phyloP scores from a whole-genome alignment of 1,140 invertebrate species.

The Ostrea edulis region DNA sequence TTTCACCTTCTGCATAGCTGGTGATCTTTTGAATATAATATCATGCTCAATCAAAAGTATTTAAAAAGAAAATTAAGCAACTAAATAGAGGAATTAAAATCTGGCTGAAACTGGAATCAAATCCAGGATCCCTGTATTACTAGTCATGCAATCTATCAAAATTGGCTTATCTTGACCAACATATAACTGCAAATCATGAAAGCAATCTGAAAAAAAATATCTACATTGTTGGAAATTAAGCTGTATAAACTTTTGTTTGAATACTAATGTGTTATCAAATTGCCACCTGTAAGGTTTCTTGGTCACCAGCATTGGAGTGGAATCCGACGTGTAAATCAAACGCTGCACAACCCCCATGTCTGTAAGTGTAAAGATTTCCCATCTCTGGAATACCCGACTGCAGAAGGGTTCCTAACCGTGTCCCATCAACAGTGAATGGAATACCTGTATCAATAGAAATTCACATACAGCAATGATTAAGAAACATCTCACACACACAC shows the following conservation, averaged over 20 bases:
- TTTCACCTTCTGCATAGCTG: conserved; percentile 57
- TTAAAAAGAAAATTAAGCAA: no score
- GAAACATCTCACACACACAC: no score
- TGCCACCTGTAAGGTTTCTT: conserved; percentile 10
- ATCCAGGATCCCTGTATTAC: no score
- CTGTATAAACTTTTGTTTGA: not conserved
- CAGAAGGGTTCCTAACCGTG: conserved; percentile 42
- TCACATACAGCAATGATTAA: not conserved
- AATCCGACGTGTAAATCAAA: conserved; percentile 64
- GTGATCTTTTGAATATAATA: not conserved
- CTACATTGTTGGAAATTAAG: no score
- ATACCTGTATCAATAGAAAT: conserved; percentile 28
- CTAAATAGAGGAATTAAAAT: no score
- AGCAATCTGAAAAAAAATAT: no score
- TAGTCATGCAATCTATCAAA: no score
- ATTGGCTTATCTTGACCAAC: no score
- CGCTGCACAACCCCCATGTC: conserved; percentile 61
- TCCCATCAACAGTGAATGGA: conserved; percentile 34
- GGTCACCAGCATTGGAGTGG: conserved; percentile 60
- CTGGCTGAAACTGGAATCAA: no score
- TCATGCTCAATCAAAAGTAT: no score
- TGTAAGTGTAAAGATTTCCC: conserved; percentile 51
- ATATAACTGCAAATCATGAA: no score
- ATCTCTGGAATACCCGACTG: conserved; percentile 47
- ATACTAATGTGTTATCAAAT: not conserved